Percentiles rank a stretch among this genome's conserved stretches.
phyloP scores from a whole-genome alignment of 2,797 vertebrate genomes.

The Diplodus sargus region DNA sequence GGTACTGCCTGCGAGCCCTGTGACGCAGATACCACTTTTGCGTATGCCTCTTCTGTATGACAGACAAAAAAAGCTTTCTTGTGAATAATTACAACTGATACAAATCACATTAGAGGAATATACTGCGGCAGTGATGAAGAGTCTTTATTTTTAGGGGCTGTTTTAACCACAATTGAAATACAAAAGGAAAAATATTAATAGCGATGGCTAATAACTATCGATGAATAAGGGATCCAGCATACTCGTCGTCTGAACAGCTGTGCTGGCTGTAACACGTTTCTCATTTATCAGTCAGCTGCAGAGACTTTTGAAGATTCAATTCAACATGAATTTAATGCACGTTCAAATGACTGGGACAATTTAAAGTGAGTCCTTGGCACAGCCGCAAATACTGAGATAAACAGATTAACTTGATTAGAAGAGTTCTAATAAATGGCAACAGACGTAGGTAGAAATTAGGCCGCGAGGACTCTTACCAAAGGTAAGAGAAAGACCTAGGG shows the following conservation, averaged over 20 bases:
- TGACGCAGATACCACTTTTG: constrained; percentile 77
- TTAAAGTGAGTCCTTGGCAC: background rate
- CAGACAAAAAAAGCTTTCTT: constrained; percentile 39
- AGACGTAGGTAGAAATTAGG: background rate
- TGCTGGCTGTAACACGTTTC: background rate
- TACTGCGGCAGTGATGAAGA: background rate
- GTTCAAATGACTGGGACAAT: constrained; percentile 2
- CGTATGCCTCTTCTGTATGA: constrained; percentile 59
- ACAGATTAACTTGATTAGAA: background rate
- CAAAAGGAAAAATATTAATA: constrained; percentile 11
- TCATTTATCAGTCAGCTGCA: constrained; percentile 27
- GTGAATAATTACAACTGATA: constrained; percentile 60
- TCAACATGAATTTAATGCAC: background rate
- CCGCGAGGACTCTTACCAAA: background rate
- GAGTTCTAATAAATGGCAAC: constrained; percentile 4
- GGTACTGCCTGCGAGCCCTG: constrained; percentile 69
- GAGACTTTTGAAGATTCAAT: constrained; percentile 16
- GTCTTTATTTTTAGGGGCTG: background rate
- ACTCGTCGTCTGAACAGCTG: background rate
- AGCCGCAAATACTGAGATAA: background rate
- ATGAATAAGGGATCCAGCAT: background rate
- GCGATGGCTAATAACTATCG: constrained; percentile 17
- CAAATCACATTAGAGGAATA: constrained; percentile 51
- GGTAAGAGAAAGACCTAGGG: background rate
- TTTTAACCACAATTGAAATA: background rate